Conservation (phyloP, 1,140 invertebrate genomes). For the Delia radicum region DNA sequence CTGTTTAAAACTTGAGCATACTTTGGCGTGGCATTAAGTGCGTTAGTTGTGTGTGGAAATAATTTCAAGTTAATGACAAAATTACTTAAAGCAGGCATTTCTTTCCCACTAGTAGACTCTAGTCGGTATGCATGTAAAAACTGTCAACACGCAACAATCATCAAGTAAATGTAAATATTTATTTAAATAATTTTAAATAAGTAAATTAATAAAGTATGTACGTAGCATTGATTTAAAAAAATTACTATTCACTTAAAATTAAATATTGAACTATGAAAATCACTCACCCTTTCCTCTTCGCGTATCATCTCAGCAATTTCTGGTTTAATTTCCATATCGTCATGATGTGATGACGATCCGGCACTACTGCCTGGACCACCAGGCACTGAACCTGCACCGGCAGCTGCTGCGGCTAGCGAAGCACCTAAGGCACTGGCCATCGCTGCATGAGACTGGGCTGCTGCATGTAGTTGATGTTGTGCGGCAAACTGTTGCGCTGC, state of each 20-base stretch:
- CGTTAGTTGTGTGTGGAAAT: conserved; percentile 25
- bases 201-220: not conserved
- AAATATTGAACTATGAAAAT: too few species aligned
- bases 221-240: not conserved
- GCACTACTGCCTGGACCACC: conserved; percentile 20
- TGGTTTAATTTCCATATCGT: conserved; percentile 88
- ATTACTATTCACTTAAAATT: not conserved
- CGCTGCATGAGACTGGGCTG: conserved; percentile 47
- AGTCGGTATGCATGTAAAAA: not conserved
- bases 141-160: conserved; percentile 17
- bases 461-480: conserved; percentile 43
- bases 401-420: conserved; percentile 36
- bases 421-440: conserved; percentile 46
- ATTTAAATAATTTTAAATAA: not conserved
- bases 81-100: conserved; percentile 23
- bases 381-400: conserved; percentile 25
- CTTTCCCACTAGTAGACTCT: not conserved
- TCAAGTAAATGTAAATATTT: conserved; percentile 13
- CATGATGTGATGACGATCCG: conserved; percentile 52
- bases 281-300: conserved; percentile 91
- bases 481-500: conserved; percentile 49
- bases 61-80: conserved; percentile 32
- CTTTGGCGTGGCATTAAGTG: conserved; percentile 19
- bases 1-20: conserved; percentile 7
- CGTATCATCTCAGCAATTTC: conserved; percentile 94